Base-by-base conservation (phyloP, 2,888 invertebrate genomes). In the Agriopis marginaria region DNA sequence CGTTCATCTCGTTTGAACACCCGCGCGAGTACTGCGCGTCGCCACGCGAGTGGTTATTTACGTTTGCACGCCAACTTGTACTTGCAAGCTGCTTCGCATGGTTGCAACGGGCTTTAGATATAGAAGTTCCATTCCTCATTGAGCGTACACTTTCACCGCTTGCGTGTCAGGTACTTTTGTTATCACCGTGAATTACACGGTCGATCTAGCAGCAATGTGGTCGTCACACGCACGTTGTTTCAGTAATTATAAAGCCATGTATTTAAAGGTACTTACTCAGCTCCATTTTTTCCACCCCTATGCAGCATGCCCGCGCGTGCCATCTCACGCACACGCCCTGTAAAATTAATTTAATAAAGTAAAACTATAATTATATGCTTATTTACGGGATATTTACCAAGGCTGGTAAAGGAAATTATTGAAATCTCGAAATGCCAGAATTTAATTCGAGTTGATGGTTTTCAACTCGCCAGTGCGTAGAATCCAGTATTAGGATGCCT, bases 221-320 rank as follows among this genome's bases (percentile, higher is more conserved):
- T 58, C 58, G 45, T 69, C 50, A 61, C 66, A 66, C 63, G 70
- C 66, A 66, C 47, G 10, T 58, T 60, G 68, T 70, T 68, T 72
- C 47, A 60, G 45, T 58, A 68, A 68, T 70, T 59, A 63, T 63
- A 69, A 44, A 61, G 9, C 44, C 51, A 58, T 67, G 50, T 62
- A 53, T 50, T 66, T 44, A 9, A 49, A 40, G 53, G 40, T 32
- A 96, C 96, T 96, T 91, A 96, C 96, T 96, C 96, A 87, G 96
- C 95, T 93, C 96, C 96, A 93, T 96, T 96, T 95, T 96, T 96
- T 92, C 96, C 95, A 87, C 95, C 95, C 95, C 96, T 96, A 94
- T 96, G 96, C 94, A 96, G 95, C 95, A 96, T 96, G 88, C 96
- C 96, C 95, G 96, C 96, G 93, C 96, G 96, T 94, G 96, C 96